Evolutionary conservation across 1,140 invertebrate species (phyloP).

Genomic region (Tetramorium parvispinum): DNA sequence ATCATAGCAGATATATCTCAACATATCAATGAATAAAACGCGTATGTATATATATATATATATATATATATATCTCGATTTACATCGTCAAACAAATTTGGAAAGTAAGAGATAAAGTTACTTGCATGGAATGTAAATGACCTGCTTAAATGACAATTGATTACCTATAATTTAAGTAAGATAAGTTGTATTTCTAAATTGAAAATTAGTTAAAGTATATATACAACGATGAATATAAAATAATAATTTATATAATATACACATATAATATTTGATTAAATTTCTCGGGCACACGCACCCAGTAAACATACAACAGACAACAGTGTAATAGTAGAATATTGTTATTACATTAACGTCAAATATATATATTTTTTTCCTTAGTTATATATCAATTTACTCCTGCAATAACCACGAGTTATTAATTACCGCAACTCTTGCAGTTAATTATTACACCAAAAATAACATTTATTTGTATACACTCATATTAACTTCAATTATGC

Average conservation of each 20-base stretch:
- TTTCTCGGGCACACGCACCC: slow-evolving; percentile 72
- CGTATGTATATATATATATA: slow-evolving; percentile 2
- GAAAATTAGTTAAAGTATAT: slow-evolving; percentile 81
- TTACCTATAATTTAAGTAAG: slow-evolving; percentile 68
- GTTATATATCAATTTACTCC: slow-evolving; percentile 73
- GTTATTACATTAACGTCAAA: slow-evolving; percentile 83
- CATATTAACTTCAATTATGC: slow-evolving; percentile 78
- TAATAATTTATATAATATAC: slow-evolving; percentile 82
- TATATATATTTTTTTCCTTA: slow-evolving; percentile 75
- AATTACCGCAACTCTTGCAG: slow-evolving; percentile 70
- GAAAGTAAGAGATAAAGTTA: slow-evolving; percentile 18
- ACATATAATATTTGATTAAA: slow-evolving; percentile 80
- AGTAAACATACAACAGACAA: slow-evolving; percentile 82
- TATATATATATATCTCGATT: neutral
- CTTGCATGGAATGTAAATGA: slow-evolving; percentile 35
- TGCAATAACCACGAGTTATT: slow-evolving; percentile 62
- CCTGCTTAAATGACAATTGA: slow-evolving; percentile 58
- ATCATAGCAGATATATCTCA: neutral
- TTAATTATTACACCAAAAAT: slow-evolving; percentile 80
- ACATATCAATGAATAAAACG: neutral
- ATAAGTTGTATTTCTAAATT: slow-evolving; percentile 78
- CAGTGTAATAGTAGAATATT: slow-evolving; percentile 83
- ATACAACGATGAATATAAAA: slow-evolving; percentile 83
- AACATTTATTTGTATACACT: slow-evolving; percentile 80
- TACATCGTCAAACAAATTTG: slow-evolving; percentile 9